Conservation (phyloP, 2,113 vertebrate genomes). For the Pseudonaja textilis region DNA sequence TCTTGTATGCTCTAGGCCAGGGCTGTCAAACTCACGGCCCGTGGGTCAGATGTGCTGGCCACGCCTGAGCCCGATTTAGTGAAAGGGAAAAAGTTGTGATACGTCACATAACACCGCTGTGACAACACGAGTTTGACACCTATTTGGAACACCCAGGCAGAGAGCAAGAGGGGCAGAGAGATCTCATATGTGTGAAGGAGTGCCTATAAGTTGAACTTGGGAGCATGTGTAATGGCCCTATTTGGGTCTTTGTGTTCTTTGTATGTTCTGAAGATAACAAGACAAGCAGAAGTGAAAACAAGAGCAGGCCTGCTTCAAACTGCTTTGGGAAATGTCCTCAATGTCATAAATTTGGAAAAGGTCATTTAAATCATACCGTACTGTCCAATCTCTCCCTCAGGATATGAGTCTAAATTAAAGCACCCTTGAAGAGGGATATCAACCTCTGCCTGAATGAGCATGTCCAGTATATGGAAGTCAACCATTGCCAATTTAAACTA, state of each 20-base stretch:
- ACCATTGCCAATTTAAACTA: too few species aligned
- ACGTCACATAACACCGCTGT: too few species aligned
- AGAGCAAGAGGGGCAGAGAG: background rate
- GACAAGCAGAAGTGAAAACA: background rate
- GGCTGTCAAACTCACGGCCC: too few species aligned
- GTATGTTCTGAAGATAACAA: background rate
- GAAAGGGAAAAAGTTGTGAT: too few species aligned
- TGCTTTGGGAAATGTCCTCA: background rate
- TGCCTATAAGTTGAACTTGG: background rate
- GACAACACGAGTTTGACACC: too few species aligned
- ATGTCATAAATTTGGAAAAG: background rate
- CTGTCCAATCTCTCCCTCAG: too few species aligned
- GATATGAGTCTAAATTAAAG: background rate
- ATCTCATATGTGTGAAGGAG: background rate
- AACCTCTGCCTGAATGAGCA: background rate
- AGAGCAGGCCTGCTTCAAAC: background rate
- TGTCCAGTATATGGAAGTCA: background rate
- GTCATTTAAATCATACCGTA: background rate
- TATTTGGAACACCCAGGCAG: background rate
- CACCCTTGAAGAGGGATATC: background rate
- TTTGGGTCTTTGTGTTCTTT: background rate
- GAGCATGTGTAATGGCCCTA: background rate
- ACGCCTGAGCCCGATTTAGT: too few species aligned
- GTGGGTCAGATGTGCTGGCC: too few species aligned
- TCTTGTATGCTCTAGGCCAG: background rate